These are phyloP conservation scores for Imbricaverruca yamaguchii DNA, from an alignment of 2,888 invertebrate species.

Conservation along the genomic window DNA sequence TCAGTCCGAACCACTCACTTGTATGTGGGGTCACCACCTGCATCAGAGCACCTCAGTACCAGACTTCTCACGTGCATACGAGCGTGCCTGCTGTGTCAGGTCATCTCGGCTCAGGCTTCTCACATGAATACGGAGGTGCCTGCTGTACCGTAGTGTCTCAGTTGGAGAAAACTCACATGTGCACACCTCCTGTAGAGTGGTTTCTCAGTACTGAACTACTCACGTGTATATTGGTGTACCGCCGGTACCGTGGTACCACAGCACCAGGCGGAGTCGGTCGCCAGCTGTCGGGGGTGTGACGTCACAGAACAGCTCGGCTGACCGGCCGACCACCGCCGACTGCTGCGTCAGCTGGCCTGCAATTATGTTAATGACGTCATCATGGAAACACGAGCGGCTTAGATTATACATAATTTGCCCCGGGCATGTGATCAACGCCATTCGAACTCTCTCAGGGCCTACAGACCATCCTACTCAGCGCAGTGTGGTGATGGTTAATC, in stretches of 20 bases:
- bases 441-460: neutral
- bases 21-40: no score
- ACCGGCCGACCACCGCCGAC: constrained; percentile 24
- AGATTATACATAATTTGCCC: neutral
- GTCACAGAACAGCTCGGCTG: constrained; percentile 24
- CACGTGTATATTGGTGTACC: constrained; percentile 26
- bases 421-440: no score
- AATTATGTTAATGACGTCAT: neutral
- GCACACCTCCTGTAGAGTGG: neutral
- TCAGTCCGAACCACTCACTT: no score
- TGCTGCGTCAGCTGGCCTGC: constrained; percentile 23
- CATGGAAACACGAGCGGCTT: neutral
- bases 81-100: neutral
- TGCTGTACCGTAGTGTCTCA: neutral
- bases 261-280: constrained; percentile 23
- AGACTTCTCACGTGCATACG: neutral
- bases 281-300: constrained; percentile 7
- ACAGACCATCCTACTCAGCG: neutral
- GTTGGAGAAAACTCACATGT: neutral
- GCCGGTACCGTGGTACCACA: constrained; percentile 24
- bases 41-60: no score
- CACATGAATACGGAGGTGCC: neutral
- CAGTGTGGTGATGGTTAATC: neutral
- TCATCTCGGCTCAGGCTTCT: neutral
- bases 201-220: neutral